Evolutionary conservation across 2,113 vertebrate genomes (phyloP), one percentile per base, ranked within the genome.

Genomic region (Forbesichthys agassizii): DNA sequence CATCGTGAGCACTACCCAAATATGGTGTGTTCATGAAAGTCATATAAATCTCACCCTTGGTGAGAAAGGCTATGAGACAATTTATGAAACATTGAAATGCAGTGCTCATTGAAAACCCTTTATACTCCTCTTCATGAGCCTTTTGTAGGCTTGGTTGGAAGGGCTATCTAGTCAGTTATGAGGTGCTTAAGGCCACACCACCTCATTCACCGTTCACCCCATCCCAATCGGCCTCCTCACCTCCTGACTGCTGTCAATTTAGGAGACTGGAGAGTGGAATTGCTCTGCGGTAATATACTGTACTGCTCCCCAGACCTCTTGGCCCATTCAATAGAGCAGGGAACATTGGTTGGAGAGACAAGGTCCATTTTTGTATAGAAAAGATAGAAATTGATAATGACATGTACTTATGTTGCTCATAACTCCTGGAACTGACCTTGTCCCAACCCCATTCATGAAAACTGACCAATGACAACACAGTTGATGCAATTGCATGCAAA

Each of bases 161-260:
- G 75, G 14, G 61, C 58, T 18, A 2, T 9, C 6, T 3, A 62
- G 66, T 61, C 72, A 13, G 66, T 75, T 78, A 70, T 47, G 62
- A 72, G 76, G 66, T 64, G 18, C 47, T 20, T 42, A n/a, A 77
- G 79, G 73, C 68, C 73, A 55, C 63, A 18, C 2, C 2, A 47
- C 53, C 63, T 71, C 65, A 65, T 75, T 69, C 72, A 69, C 18
- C 12, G 64, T 47, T 67, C 77, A 72, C 64, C 67, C 42, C 42
- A 57, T 75, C 70, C 67, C 54, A 62, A 65, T 84, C 57, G 70
- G 27, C 78, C 74, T 47, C 54, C 78, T 77, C 59, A 77, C 79
- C 79, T 69, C 69, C 42, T 64, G 77, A 78, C 79, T 85, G 79
- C 83, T 73, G 83, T 83, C 88, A 75, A 55, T 88, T 83, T 68